A percentile compares a stretch with the other conserved stretches of the same genome.
Conservation (phyloP, 2,113 vertebrate genomes). For the Struthio camelus region DNA sequence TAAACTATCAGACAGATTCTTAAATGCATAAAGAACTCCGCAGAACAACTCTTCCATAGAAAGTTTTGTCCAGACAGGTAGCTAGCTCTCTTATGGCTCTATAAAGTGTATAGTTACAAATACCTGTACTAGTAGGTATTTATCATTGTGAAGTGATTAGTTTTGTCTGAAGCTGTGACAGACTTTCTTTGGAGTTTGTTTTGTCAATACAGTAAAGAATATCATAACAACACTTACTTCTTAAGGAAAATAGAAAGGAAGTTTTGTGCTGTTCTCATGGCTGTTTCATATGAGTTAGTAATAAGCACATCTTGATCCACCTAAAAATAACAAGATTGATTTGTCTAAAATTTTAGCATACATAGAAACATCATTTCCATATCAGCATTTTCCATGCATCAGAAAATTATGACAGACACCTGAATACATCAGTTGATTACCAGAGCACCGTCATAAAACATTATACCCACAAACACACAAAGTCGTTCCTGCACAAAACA, state of each 20-base stretch:
- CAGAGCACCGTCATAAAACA: not conserved
- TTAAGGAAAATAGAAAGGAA: slow-evolving; percentile 99
- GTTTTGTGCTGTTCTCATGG: slow-evolving; percentile 98
- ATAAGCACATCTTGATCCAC: slow-evolving; percentile 97
- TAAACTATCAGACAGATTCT: not conserved
- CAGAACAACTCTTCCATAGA: not conserved
- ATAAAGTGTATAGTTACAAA: not conserved
- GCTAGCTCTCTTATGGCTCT: not conserved
- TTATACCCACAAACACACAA: fast-evolving
- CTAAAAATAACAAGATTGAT: slow-evolving; percentile 73
- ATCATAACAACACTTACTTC: slow-evolving; percentile 83
- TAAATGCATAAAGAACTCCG: not conserved
- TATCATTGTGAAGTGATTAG: not conserved
- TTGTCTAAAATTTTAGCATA: not conserved
- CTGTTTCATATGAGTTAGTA: slow-evolving; percentile 97
- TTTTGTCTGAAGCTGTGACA: not conserved
- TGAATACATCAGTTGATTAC: not conserved
- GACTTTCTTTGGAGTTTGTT: not conserved
- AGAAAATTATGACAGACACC: not conserved
- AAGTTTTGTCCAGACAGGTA: not conserved
- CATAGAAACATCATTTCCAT: not conserved
- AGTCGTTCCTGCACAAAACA: not conserved
- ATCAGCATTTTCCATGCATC: not conserved
- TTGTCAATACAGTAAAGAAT: not conserved
- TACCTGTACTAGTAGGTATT: not conserved